These are phyloP conservation scores for Rhinichthys klamathensis DNA, from an alignment of 2,113 vertebrate genomes.

Conservation along the genomic window DNA sequence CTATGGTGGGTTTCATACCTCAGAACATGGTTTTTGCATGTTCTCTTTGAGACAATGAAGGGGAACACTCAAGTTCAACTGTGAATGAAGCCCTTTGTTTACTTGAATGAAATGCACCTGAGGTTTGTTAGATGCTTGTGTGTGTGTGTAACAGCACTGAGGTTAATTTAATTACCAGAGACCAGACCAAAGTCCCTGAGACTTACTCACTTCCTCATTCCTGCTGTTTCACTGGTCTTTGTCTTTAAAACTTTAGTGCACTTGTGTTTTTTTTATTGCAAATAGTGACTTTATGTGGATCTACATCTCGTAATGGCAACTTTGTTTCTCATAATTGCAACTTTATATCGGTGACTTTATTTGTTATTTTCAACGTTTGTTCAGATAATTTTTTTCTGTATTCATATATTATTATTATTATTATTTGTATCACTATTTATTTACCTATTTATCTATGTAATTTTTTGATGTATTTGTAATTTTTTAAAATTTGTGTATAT, in stretches of 20 bases:
- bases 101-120: neutral
- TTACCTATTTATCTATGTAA: neutral
- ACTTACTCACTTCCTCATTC: conserved; percentile 33
- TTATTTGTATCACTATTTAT: neutral
- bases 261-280: neutral
- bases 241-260: neutral
- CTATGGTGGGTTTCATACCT: neutral
- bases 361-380: neutral
- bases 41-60: conserved; percentile 15
- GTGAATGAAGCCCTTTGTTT: conserved; percentile 11
- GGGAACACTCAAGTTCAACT: neutral
- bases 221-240: neutral
- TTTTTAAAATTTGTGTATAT: too few species aligned
- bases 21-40: neutral
- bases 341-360: neutral
- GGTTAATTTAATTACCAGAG: conserved; percentile 7
- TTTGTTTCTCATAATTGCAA: neutral
- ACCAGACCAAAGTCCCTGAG: conserved; percentile 9
- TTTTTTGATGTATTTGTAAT: too few species aligned
- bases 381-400: neutral
- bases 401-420: neutral
- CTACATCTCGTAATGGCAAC: neutral
- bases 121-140: conserved; percentile 14
- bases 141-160: neutral
- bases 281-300: neutral